Evolutionary conservation across 2,888 invertebrate species (phyloP), one percentile per base, ranked within the genome.

Genomic region (Brachyopa scutellaris): DNA sequence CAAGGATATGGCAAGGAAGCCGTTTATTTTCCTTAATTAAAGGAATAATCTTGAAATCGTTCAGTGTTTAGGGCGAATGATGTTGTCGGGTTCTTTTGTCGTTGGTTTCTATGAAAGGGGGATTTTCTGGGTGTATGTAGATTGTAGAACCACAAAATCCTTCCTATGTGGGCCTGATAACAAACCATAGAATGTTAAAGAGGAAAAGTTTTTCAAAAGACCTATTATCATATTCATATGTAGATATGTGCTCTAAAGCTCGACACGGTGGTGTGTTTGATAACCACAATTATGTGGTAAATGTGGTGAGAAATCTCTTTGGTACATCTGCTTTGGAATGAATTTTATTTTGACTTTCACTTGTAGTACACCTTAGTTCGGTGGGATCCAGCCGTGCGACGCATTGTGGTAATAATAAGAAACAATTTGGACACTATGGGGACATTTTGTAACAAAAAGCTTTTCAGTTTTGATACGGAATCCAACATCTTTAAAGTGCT

Each of bases 11-110:
- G 9, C 23, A 66, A 61, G 59, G 77, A 82, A 77, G 66, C 72
- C 66, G 61, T 82, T 77, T 82, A 82, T 82, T 66, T 77, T 82
- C 72, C 64, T 66, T 77, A 82, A 82, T 82, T 82, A 82, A 82
- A 66, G 82, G 61, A 70, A 72, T 77, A 77, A 77, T 77, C 70
- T 77, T 66, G 21, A 42, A 72, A 77, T 64, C 66, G 53, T 51
- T 76, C 51, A 29, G 42, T 23, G 53, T 36, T 29, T n/a, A 7
- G 9, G 1, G 13, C 13, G 1, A 29, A 5, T 17, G 2, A 15
- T 13, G 40, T 13, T 19, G 5, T 7, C 2, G 36, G 33, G 31
- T n/a, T 36, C 15, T 9, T 47, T 26, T 57, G 23, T 57, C 19
- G 8, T 21, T 23, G 13, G 17, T 8, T 4, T n/a, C n/a, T n/a